Conservation (phyloP, 2,888 invertebrate genomes). For the Hypsopygia costalis region DNA sequence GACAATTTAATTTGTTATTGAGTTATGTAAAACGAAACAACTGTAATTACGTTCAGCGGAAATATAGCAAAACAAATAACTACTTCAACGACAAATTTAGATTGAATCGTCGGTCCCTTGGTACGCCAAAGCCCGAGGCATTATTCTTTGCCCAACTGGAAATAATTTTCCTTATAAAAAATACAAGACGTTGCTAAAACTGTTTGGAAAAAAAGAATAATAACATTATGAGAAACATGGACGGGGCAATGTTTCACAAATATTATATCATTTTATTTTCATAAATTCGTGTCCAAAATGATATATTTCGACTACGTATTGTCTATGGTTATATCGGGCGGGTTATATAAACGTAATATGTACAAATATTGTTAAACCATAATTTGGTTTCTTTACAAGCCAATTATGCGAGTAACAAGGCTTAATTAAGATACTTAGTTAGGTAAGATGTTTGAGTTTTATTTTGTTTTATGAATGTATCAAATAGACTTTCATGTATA, state of each 20-base stretch:
- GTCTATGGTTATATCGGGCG: no score
- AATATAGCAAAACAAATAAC: conserved; percentile 37
- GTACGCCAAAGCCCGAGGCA: conserved; percentile 39
- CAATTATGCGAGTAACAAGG: no score
- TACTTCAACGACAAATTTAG: conserved; percentile 44
- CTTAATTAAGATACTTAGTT: no score
- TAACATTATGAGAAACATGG: conserved; percentile 23
- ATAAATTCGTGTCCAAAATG: neutral
- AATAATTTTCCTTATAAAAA: conserved; percentile 44
- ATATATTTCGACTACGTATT: neutral
- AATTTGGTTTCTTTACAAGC: no score
- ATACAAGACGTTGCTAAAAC: conserved; percentile 24
- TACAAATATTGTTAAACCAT: no score
- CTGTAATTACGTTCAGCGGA: conserved; percentile 27
- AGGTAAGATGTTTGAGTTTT: no score
- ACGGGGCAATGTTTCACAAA: conserved; percentile 12
- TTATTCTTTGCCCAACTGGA: conserved; percentile 48
- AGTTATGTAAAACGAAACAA: conserved; percentile 18
- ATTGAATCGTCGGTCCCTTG: conserved; percentile 41
- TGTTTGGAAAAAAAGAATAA: conserved; percentile 26
- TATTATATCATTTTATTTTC: conserved; percentile 10
- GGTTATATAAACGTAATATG: no score
- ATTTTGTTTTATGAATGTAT: no score
- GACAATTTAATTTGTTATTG: no score
- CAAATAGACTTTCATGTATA: no score